Conservation (phyloP, 1,140 invertebrate genomes). For the Vanessa atalanta region DNA sequence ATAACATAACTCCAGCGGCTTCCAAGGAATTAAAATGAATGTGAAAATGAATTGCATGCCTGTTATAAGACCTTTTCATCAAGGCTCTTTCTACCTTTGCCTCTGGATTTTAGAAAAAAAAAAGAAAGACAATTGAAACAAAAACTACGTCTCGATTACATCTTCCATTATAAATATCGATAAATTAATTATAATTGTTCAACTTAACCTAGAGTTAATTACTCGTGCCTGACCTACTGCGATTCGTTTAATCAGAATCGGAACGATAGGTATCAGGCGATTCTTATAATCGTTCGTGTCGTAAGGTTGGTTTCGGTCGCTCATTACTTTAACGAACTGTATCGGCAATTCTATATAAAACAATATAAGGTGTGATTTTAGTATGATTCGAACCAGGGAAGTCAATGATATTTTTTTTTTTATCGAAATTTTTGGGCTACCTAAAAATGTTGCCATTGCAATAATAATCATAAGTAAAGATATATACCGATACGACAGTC, state of each 20-base stretch:
- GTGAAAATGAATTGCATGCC: no score
- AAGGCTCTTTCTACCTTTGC: no score
- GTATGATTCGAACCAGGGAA: no score
- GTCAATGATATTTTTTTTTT: no score
- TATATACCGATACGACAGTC: no score
- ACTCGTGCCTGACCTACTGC: conserved; percentile 20
- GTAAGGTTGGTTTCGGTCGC: conserved; percentile 5
- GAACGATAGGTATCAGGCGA: conserved; percentile 12
- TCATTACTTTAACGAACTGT: neutral
- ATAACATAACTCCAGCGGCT: no score
- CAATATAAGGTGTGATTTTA: neutral
- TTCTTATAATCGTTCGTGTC: conserved; percentile 23
- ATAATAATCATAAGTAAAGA: no score
- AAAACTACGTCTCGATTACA: neutral
- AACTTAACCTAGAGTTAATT: neutral
- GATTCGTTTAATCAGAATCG: conserved; percentile 1
- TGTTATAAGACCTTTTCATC: no score
- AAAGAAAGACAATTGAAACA: neutral
- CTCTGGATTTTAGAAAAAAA: no score
- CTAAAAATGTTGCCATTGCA: no score
- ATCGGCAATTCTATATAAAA: neutral
- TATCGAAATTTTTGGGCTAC: no score
- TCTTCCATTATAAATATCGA: neutral
- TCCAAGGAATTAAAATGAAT: no score
- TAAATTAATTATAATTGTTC: neutral